Percentiles rank a stretch among this genome's conserved stretches.
These are phyloP conservation scores for Myiopsitta monachus DNA, from an alignment of 2,113 vertebrate genomes.

Conservation along the genomic window DNA sequence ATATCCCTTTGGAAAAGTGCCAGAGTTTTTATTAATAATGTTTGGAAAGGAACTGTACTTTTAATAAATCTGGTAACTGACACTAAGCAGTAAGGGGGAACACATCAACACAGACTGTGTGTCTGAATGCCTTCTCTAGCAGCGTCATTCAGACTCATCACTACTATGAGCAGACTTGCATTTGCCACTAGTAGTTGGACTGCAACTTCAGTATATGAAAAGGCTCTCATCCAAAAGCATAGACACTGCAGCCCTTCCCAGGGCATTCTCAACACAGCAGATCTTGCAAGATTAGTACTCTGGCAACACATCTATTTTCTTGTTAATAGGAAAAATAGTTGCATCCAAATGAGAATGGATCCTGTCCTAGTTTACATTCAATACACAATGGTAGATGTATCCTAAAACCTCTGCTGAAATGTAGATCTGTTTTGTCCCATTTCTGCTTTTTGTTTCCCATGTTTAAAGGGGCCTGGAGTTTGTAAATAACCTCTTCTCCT, in stretches of 20 bases:
- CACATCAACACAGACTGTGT: neutral
- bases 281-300: neutral
- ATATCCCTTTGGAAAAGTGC: neutral
- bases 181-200: neutral
- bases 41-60: neutral
- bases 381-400: neutral
- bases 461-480: neutral
- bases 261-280: neutral
- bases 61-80: neutral
- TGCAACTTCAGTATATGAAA: neutral
- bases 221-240: neutral
- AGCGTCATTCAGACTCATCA: neutral
- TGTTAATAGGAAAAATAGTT: neutral
- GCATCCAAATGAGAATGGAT: neutral
- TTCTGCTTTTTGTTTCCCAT: neutral
- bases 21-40: neutral
- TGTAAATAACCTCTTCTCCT: neutral
- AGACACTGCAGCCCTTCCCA: neutral
- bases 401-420: neutral
- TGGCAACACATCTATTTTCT: neutral
- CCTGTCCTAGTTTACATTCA: neutral
- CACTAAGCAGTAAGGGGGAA: neutral
- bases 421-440: neutral
- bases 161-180: neutral
- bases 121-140: neutral